Conservation (phyloP, 1,140 invertebrate species). For the Formica selysi region DNA sequence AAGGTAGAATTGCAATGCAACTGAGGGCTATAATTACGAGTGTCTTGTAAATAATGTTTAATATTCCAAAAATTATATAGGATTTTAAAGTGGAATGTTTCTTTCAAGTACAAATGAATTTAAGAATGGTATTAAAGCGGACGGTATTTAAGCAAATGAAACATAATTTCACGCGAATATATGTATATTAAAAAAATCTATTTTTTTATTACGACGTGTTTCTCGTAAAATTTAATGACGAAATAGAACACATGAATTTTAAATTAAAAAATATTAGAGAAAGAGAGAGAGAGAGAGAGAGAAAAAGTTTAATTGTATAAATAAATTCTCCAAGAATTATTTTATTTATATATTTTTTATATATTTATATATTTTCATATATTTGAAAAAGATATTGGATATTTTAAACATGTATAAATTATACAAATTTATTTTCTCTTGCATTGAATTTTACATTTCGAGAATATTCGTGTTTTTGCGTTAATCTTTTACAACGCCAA, state of each 20-base stretch:
- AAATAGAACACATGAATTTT: not conserved
- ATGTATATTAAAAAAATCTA: not conserved
- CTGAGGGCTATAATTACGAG: not conserved
- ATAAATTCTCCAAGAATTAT: not conserved
- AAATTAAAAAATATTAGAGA: constrained; percentile 1
- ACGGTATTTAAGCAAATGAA: not conserved
- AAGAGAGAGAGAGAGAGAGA: not conserved
- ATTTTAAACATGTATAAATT: not conserved
- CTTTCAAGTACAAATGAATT: not conserved
- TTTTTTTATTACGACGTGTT: not conserved
- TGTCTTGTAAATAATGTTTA: not conserved
- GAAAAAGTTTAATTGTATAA: not conserved
- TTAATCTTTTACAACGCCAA: not conserved
- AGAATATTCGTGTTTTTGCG: not conserved
- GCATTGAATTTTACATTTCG: not conserved
- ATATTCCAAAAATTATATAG: not conserved
- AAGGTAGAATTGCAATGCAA: not conserved
- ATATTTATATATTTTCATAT: too few relatives aligned
- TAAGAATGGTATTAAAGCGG: not conserved
- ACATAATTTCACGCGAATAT: not conserved
- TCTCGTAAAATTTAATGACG: not conserved
- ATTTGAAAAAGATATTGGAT: not conserved
- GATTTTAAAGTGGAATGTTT: not conserved
- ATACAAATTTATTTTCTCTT: not conserved
- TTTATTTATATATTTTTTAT: not conserved